Base-by-base conservation (phyloP, 30 jellyfish, hydroid and myxozoan species). In the Sanderia malayensis region DNA sequence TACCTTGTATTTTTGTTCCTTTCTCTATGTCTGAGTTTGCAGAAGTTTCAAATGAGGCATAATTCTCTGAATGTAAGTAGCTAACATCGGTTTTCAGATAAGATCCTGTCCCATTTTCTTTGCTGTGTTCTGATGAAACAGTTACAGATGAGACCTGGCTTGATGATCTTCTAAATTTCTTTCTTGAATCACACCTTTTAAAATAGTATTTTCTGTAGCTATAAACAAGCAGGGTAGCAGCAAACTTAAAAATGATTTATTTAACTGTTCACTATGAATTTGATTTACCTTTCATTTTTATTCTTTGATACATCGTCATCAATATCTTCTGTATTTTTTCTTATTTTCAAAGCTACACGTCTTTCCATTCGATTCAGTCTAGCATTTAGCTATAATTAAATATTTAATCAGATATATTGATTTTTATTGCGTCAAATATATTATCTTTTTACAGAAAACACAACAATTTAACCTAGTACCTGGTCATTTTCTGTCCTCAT, bases 401-500 rank as follows among this genome's bases (percentile, higher is more conserved):
- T 8, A 6, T 41, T 15, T 41, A 6, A 6, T 8, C 55, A 6
- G 8, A 6, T 15, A 15, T 6, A 6, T 41, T 41, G 11, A 8
- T 33, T 44, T 63, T 76, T 31, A n/a, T n/a, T n/a, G n/a, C n/a
- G n/a, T n/a, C n/a, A n/a, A n/a, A n/a, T n/a, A n/a, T n/a, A n/a
- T n/a, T n/a, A n/a, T n/a, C n/a, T n/a, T n/a, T n/a, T n/a, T n/a
- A n/a, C n/a, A n/a, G n/a, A n/a, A n/a, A n/a, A n/a, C n/a, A n/a
- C n/a, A n/a, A n/a, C n/a, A n/a, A n/a, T n/a, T n/a, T n/a, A n/a
- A n/a, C n/a, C n/a, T 24, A 45, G 26, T 64, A 83, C 95, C 85
- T 83, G 88, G 27, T 83, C 95, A 46, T 83, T 83, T 49, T 83
- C 88, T 26, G 11, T 65, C 67, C 34, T 73, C 74, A 83, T 44